Conservation (phyloP, 1,140 invertebrate species). For the Rhopalosiphum maidis region DNA sequence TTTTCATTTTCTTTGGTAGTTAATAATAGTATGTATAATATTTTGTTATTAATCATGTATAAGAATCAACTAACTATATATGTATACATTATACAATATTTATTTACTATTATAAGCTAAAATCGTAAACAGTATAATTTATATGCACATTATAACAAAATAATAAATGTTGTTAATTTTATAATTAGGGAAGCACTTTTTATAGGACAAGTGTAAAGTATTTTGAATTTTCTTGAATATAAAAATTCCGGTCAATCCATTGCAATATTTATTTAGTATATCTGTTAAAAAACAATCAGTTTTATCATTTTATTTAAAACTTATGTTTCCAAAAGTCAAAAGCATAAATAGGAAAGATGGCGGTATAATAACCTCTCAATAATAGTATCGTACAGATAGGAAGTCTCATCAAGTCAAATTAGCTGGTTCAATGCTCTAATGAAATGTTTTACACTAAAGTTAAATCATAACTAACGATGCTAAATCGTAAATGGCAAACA, state of each 20-base stretch:
- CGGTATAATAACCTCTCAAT: neutral
- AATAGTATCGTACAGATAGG: neutral
- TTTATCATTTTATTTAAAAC: neutral
- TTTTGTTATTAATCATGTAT: neutral
- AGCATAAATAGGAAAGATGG: neutral
- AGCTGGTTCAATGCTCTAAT: neutral
- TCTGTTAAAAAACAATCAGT: no score
- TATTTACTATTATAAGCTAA: neutral
- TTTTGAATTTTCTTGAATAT: neutral
- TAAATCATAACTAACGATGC: neutral
- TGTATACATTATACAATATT: neutral
- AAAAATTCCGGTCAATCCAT: neutral
- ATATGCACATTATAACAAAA: neutral
- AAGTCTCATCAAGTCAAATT: neutral
- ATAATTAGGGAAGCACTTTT: no score
- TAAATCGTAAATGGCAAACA: neutral
- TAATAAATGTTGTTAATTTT: neutral
- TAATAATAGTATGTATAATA: neutral
- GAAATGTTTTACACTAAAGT: neutral
- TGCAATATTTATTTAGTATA: neutral
- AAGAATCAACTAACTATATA: neutral
- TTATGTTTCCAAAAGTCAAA: neutral
- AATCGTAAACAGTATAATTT: neutral
- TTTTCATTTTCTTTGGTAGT: neutral
- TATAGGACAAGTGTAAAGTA: neutral